phyloP scores from a whole-genome alignment of 92 coral and sea anemone genomes.

The Pocillopora grandis region DNA sequence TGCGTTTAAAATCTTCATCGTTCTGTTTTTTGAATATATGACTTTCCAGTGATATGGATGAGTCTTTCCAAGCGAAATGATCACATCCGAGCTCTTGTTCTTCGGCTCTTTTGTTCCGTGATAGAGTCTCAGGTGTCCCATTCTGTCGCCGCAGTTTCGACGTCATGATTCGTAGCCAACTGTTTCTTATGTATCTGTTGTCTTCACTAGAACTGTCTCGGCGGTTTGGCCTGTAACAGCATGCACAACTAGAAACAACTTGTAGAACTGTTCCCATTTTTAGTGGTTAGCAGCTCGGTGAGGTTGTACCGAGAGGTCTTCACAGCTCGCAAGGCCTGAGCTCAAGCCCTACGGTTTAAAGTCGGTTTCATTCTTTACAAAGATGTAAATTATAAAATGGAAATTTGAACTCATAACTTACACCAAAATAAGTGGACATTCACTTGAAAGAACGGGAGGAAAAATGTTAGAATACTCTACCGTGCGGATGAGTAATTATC shows the following conservation, averaged over 20 bases:
- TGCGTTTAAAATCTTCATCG: neutral
- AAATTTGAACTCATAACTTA: too few species aligned
- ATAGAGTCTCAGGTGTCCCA: neutral
- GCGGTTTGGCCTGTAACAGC: neutral
- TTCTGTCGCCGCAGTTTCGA: neutral
- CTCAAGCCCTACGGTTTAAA: too few species aligned
- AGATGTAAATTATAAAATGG: too few species aligned
- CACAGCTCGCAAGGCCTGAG: slow-evolving; percentile 3
- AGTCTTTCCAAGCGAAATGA: neutral
- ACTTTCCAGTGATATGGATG: neutral
- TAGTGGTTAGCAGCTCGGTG: too few species aligned
- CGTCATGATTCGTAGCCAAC: slow-evolving; percentile 1
- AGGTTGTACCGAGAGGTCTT: too few species aligned
- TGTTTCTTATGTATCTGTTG: neutral
- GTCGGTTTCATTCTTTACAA: too few species aligned
- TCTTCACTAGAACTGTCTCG: neutral
- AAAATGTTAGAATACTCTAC: too few species aligned
- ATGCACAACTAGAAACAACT: neutral
- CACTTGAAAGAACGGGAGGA: too few species aligned
- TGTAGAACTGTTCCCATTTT: too few species aligned
- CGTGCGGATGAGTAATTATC: too few species aligned
- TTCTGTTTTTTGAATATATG: neutral
- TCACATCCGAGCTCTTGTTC: slow-evolving; percentile 10
- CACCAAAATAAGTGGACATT: too few species aligned
- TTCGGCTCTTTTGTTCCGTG: neutral